Evolutionary conservation across 2,888 invertebrate species (phyloP).

Genomic region (Orgyia antiqua): DNA sequence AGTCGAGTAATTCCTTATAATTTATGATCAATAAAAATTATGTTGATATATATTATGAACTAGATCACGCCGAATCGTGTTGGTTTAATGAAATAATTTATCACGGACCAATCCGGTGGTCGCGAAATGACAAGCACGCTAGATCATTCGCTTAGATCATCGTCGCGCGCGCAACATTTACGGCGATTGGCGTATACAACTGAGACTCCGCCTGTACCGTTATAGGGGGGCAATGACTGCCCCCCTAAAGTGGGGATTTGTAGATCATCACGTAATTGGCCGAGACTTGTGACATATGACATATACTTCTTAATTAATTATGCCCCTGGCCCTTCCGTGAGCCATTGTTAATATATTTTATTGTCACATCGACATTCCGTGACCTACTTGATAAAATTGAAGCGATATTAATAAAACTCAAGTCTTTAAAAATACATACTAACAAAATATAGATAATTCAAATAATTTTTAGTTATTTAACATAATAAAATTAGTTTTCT

Average conservation of each 20-base stretch:
- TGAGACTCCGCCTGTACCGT: slow-evolving; percentile 73
- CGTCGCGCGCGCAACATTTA: slow-evolving; percentile 51
- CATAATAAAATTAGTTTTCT: too few relatives aligned
- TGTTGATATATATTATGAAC: slow-evolving; percentile 36
- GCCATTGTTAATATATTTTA: slow-evolving; percentile 34
- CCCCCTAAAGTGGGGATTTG: slow-evolving; percentile 67
- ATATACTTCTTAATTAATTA: slow-evolving; percentile 59
- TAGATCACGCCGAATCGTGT: slow-evolving; percentile 54
- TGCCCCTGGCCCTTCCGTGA: slow-evolving; percentile 36
- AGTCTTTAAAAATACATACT: too few relatives aligned
- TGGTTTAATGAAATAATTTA: slow-evolving; percentile 47
- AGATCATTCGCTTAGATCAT: slow-evolving; percentile 75
- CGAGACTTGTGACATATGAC: slow-evolving; percentile 64
- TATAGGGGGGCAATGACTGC: slow-evolving; percentile 70
- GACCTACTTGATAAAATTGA: slow-evolving; percentile 28
- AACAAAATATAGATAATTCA: too few relatives aligned
- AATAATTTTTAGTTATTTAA: too few relatives aligned
- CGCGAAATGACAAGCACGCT: slow-evolving; percentile 72
- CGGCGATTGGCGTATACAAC: slow-evolving; percentile 66
- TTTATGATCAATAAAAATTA: slow-evolving; percentile 37
- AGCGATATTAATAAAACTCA: too few relatives aligned
- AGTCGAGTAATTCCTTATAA: slow-evolving; percentile 26
- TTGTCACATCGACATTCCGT: slow-evolving; percentile 22
- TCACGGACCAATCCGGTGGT: slow-evolving; percentile 64
- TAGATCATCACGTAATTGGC: slow-evolving; percentile 50